Evolutionary conservation across 2,113 vertebrate genomes (phyloP), one percentile per base, ranked within the genome.

Genomic region (Callopanchax toddi): DNA sequence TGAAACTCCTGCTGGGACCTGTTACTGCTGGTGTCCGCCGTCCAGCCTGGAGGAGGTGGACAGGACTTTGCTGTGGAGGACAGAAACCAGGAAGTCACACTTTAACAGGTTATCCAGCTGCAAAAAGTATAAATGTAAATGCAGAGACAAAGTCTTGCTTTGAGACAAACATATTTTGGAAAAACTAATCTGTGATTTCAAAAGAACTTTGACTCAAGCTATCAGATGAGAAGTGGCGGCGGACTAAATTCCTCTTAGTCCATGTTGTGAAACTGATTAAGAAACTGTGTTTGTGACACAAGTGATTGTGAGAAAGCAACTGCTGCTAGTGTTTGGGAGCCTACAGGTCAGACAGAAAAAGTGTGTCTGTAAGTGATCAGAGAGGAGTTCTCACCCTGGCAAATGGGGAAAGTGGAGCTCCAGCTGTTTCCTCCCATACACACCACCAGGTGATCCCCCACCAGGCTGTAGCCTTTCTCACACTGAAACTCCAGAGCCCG

Each of bases 21-120:
- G 39, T 92, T 44, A 36, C 89, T 66, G 3, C 91, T 56, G 0
- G 8, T 22, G 62, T 37, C 57, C 71, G 93, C 93, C 20, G 89
- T 94, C 87, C 95, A 96, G 64, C 95, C 78, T 0, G 94, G 94
- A 83, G 96, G 97, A 48, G 93, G 85, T 2, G 94, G 93, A 51
- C 97, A 99, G 1, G 92, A 87, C 81, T 95, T 96, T 50, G 96
- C 97, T 99, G 91, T 63, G 51, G 26, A 79, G 36, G 22, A 29
- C 13, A 70, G 4, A 57, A 23, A 39, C 0, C n/a, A 39, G 1
- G 17, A n/a, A 55, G 54, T 5, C 7, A 29, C 4, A 29, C 26
- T 29, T 7, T 29, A 29, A 4, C n/a, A n/a, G n/a, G n/a, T n/a
- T n/a, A n/a, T n/a, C n/a, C n/a, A n/a, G n/a, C n/a, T n/a, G n/a